phyloP scores from a whole-genome alignment of 2,797 vertebrate species.

The Carapus acus region DNA sequence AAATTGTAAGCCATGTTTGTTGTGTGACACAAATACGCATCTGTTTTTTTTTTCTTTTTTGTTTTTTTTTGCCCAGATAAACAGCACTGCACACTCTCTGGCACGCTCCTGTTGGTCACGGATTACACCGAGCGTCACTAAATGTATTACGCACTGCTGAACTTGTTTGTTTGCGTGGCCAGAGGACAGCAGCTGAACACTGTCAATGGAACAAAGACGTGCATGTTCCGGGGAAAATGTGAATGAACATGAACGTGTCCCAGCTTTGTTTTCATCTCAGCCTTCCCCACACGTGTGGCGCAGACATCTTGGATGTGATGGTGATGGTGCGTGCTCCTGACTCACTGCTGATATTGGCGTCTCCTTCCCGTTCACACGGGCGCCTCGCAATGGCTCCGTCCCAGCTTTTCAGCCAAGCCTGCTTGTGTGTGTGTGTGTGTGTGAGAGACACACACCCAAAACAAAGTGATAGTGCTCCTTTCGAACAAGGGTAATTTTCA shows the following conservation, averaged over 20 bases:
- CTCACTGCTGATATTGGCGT: constrained; percentile 37
- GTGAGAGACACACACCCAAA: no score
- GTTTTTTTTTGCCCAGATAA: background rate
- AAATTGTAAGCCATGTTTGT: constrained; percentile 24
- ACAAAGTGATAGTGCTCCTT: no score
- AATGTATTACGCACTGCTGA: background rate
- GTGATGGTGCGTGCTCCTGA: constrained; percentile 15
- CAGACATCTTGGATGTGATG: constrained; percentile 8
- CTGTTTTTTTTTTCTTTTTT: constrained; percentile 7
- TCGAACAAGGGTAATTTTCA: no score
- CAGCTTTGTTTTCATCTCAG: constrained; percentile 19
- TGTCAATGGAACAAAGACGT: background rate
- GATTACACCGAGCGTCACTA: background rate
- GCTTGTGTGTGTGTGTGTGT: background rate
- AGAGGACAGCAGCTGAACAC: background rate
- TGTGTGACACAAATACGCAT: constrained; percentile 22
- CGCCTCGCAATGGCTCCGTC: no score
- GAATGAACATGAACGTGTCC: background rate
- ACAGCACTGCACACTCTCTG: background rate
- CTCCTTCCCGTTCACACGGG: no score
- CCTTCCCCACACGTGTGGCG: constrained; percentile 21
- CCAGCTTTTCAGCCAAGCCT: no score
- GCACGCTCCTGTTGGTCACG: background rate
- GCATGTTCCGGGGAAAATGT: background rate
- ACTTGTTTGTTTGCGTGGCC: background rate